These are phyloP conservation scores for Ondatra zibethicus DNA, from an alignment of 2,113 vertebrate species.

Conservation along the genomic window DNA sequence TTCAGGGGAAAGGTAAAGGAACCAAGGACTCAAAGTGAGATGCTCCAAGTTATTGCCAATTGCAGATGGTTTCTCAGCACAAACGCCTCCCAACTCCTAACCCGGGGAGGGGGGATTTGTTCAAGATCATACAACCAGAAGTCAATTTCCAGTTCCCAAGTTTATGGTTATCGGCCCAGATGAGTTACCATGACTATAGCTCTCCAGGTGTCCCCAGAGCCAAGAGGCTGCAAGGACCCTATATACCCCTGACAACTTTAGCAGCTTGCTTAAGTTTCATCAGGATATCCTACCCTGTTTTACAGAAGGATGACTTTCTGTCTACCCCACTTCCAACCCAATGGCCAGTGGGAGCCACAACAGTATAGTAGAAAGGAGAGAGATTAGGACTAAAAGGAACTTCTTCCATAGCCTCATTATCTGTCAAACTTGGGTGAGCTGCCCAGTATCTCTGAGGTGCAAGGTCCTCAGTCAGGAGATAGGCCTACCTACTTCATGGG, in stretches of 20 bases:
- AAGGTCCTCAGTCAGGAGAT: background rate
- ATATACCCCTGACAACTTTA: background rate
- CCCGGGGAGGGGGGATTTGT: background rate
- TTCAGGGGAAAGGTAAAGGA: background rate
- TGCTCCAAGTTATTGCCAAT: background rate
- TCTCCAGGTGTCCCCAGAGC: background rate
- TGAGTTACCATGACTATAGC: background rate
- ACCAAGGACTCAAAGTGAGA: background rate
- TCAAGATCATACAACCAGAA: background rate
- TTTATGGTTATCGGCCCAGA: background rate
- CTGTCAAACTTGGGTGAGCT: background rate
- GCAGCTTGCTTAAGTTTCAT: background rate
- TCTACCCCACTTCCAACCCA: background rate
- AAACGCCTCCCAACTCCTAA: background rate
- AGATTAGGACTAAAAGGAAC: background rate
- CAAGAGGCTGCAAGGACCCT: background rate
- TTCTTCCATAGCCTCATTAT: background rate
- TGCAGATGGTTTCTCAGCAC: background rate
- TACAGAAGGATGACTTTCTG: background rate
- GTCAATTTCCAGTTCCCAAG: background rate
- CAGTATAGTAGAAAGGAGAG: background rate
- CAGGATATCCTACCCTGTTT: background rate
- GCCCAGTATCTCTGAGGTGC: background rate
- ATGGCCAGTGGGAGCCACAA: background rate
- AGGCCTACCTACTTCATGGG: background rate